Evolutionary conservation across 2,797 vertebrate species (phyloP).

Genomic region (Anguilla anguilla): DNA sequence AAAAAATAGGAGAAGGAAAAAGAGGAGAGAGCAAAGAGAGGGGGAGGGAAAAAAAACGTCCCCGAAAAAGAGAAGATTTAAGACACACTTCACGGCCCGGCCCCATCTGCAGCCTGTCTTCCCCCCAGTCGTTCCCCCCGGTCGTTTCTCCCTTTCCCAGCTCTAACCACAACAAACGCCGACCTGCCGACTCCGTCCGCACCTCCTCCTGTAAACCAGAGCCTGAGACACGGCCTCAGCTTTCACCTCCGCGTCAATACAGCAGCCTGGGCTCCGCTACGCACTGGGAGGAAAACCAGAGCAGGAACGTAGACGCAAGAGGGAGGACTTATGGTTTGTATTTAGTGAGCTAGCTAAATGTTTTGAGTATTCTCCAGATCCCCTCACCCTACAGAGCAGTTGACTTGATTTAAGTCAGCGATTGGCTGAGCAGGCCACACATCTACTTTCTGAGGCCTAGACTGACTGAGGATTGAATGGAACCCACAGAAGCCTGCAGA

Average conservation of each 20-base stretch:
- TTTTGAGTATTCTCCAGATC: neutral
- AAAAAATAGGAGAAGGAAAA: constrained; percentile 26
- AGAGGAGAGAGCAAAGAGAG: constrained; percentile 27
- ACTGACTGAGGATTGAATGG: neutral
- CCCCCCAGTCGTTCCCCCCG: neutral
- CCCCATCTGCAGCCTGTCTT: neutral
- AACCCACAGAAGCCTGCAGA: neutral
- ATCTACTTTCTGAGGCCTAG: no score
- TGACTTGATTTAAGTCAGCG: neutral
- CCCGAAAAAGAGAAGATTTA: neutral
- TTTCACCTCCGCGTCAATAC: neutral
- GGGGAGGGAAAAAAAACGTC: constrained; percentile 1
- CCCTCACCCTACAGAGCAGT: neutral
- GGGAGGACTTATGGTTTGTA: neutral
- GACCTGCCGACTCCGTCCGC: neutral
- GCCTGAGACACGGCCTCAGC: neutral
- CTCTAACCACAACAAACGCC: neutral
- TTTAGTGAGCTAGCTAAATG: neutral
- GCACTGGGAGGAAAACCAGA: neutral
- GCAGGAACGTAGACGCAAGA: neutral
- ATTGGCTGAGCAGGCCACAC: neutral
- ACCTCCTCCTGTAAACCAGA: neutral
- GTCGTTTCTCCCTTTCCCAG: neutral
- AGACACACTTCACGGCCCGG: neutral
- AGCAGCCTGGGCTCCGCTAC: neutral